These are phyloP conservation scores for Serranus cabrilla DNA, from an alignment of 2,797 vertebrate species.

Conservation along the genomic window DNA sequence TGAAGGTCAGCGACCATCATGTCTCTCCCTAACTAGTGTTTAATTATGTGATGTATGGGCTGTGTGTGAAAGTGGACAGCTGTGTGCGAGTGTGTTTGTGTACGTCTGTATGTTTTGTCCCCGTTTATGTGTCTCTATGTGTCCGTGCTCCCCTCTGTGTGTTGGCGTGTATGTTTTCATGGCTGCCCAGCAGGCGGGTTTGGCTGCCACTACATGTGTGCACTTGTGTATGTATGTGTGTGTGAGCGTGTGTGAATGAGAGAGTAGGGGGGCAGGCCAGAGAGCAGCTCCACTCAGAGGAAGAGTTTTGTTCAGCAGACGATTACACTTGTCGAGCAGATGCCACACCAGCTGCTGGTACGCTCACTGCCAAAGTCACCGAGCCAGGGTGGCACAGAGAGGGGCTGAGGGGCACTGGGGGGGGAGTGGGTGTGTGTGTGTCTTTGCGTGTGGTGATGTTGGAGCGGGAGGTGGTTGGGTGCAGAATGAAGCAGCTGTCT, in stretches of 20 bases:
- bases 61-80: constrained; percentile 39
- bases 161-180: constrained; percentile 71
- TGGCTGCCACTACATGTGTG: constrained; percentile 55
- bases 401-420: constrained; percentile 67
- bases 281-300: constrained; percentile 79
- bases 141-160: constrained; percentile 35
- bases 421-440: constrained; percentile 27
- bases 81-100: constrained; percentile 40
- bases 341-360: constrained; percentile 85
- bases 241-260: constrained; percentile 29
- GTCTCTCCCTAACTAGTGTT: constrained; percentile 63
- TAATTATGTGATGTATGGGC: constrained; percentile 59
- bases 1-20: constrained; percentile 67
- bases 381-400: constrained; percentile 77
- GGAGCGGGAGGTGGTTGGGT: constrained; percentile 50
- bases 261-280: constrained; percentile 67
- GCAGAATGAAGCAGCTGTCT: constrained; percentile 65
- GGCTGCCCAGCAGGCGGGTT: constrained; percentile 63
- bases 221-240: constrained; percentile 29
- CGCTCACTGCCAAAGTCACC: constrained; percentile 80
- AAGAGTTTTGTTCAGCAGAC: constrained; percentile 87
- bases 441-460: constrained; percentile 60
- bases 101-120: constrained; percentile 22
- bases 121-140: constrained; percentile 17
- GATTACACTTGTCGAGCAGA: constrained; percentile 89